Base-by-base conservation (phyloP, 23 tunicate species). In the Diplosoma virens region DNA sequence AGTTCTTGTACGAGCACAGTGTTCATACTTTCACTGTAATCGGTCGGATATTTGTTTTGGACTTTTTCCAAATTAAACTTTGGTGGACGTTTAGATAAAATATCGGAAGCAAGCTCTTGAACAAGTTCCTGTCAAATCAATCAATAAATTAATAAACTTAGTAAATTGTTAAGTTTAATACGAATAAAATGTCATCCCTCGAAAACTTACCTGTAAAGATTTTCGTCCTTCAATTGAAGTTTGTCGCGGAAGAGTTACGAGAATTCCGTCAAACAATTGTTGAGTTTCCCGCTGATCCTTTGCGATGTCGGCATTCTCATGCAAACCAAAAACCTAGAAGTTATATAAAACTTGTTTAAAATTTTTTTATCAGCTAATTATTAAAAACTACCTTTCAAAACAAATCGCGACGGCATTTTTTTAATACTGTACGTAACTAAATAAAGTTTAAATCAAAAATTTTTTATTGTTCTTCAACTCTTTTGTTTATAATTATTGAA, bases 261-360 rank as follows among this genome's bases (percentile, higher is more conserved):
- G 70, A 27, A 89, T 89, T 21, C 96, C 96, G 30, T 89, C 88
- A 61, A 89, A 89, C 76, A 89, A 70, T 75, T 89, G 96, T 59
- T 89, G 96, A 50, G 96, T 89, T 82, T 89, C 96, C 36, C 82
- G 88, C 59, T 89, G 96, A 32, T 89, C 96, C 71, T 89, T 89
- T 24, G 96, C 82, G 3, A 89, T 89, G 48, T 89, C 96, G 4
- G 96, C 96, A 35, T 89, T 89, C 34, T 82, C 88, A 48, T 89
- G 88, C 32, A 89, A 78, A 3, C 96, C 96, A 53, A 82, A 89
- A 46, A 89, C 84, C 96, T 89, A 35, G 5, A 75, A 21, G n/a
- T n/a, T n/a, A n/a, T n/a, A n/a, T n/a, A n/a, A n/a, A n/a, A n/a
- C n/a, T n/a, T n/a, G n/a, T n/a, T n/a, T n/a, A n/a, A n/a, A n/a